Conservation (phyloP, 2,113 vertebrate genomes). For the Chloropsis hardwickii region DNA sequence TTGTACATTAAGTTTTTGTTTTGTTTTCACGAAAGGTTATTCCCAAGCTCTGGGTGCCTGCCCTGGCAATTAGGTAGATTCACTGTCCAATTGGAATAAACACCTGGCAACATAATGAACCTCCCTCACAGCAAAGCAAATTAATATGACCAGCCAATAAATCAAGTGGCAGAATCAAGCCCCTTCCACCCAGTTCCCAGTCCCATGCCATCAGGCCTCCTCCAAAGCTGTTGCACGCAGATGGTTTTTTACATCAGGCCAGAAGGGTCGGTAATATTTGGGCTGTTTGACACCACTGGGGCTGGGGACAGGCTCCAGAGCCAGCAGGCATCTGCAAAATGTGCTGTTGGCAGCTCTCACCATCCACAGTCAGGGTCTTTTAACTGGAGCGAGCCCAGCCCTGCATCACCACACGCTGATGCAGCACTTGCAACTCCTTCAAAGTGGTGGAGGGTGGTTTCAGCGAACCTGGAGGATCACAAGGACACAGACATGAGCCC, state of each 20-base stretch:
- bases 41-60: background rate
- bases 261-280: background rate
- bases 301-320: background rate
- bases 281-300: background rate
- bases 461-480: background rate
- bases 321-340: background rate
- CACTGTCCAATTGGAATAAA: constrained; percentile 6
- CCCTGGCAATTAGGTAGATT: background rate
- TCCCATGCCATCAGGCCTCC: constrained; percentile 8
- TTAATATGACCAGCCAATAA: background rate
- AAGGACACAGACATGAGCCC: fast-evolving
- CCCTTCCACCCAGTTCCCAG: background rate
- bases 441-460: background rate
- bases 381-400: background rate
- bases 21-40: background rate
- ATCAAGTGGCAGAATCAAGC: constrained; percentile 15
- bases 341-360: background rate
- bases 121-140: constrained; percentile 11
- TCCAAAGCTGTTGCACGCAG: constrained; percentile 30
- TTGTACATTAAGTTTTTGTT: background rate
- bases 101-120: background rate
- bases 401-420: background rate
- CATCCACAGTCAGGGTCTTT: background rate
- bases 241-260: background rate
- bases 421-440: background rate